Evolutionary conservation across 2,113 vertebrate genomes (phyloP), one percentile per base, ranked within the genome.

Genomic region (Microtus oregoni): DNA sequence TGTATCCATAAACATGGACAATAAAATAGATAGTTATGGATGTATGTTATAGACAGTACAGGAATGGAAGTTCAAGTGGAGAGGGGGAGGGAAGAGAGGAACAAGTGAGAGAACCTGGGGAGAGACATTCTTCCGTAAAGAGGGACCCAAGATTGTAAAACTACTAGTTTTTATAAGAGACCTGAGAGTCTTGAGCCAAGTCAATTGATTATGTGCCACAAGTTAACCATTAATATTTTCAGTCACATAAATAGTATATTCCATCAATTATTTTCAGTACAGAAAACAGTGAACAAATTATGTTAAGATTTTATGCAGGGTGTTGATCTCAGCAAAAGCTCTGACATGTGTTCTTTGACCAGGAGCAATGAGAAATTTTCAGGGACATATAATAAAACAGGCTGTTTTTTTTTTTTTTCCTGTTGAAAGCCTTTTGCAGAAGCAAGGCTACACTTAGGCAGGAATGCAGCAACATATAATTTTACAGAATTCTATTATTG

Each of bases 401-500:
- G 38, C 47, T 65, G 47, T 97, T 94, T 92, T 97, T 94, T 41
- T 41, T 41, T 41, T 41, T 41, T 41, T 41, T 41, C 3, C n/a
- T 94, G 4, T 38, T 94, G 41, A 89, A 91, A 96, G 11, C 2
- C 11, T 90, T 90, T 96, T 65, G 94, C 81, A 93, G 89, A 92
- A 92, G 91, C 68, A 89, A 91, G 82, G 61, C 32, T 91, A 79
- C 19, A 86, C 65, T 88, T 94, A 88, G 58, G 41, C 38, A 92
- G 38, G 58, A 86, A 92, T 7, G 93, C 61, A 95, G 41, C n/a
- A 96, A 86, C 87, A 89, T 94, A 94, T 78, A 96, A 95, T 96
- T 97, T 97, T 92, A 92, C 22, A 95, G 76, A 94, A 96, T 97
- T 94, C 94, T 96, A 95, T 96, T 96, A 95, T 92, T 24, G 32